phyloP scores from a whole-genome alignment of 2,888 invertebrate species.

The Lithodes maja region DNA sequence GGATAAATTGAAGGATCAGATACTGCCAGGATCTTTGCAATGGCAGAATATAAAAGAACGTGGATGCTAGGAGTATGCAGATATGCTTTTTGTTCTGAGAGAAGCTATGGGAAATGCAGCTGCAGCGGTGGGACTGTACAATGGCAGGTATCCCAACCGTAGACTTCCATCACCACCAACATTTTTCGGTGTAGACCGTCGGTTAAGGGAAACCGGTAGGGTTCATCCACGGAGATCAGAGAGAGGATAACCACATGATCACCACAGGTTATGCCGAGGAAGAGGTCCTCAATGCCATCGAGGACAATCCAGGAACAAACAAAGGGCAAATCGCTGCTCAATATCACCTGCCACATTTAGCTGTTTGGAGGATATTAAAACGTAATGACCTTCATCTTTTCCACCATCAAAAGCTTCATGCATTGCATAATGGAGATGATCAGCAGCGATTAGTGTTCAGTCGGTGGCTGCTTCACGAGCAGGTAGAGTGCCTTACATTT shows the following conservation, averaged over 20 bases:
- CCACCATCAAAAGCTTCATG: not conserved
- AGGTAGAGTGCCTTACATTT: not conserved
- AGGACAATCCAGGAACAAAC: not conserved
- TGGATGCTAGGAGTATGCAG: not conserved
- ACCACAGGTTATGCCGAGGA: too few relatives aligned
- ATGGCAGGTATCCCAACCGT: not conserved
- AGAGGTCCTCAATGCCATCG: too few relatives aligned
- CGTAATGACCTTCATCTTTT: not conserved
- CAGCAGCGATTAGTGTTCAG: not conserved
- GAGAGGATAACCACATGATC: too few relatives aligned
- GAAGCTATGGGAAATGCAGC: constrained; percentile 12
- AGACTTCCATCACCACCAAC: not conserved
- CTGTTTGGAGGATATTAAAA: not conserved
- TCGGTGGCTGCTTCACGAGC: not conserved
- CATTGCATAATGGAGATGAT: not conserved
- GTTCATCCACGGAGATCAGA: too few relatives aligned
- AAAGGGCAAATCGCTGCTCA: not conserved
- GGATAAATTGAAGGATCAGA: too few relatives aligned
- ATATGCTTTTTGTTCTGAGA: not conserved
- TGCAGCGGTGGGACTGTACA: constrained; percentile 6
- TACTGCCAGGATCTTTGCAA: too few relatives aligned
- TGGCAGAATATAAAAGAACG: too few relatives aligned
- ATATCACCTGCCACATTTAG: not conserved
- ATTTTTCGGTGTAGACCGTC: not conserved
- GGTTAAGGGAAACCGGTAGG: not conserved